phyloP scores from a whole-genome alignment of 2,113 vertebrate species.

The Nesogale talazaci region DNA sequence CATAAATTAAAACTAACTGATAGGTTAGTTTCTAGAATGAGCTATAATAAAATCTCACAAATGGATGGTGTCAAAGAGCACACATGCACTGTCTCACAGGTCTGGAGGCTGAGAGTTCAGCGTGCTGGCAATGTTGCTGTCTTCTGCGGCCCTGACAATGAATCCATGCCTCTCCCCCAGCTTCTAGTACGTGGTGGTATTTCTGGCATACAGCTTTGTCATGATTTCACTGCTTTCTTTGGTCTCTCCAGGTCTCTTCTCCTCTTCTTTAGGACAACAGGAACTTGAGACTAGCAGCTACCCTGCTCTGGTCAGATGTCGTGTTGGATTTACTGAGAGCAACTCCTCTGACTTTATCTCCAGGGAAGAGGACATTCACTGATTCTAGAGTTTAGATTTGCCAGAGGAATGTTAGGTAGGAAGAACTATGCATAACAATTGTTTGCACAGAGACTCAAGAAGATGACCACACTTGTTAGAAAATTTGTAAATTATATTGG shows the following conservation, averaged over 20 bases:
- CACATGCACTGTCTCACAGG: neutral
- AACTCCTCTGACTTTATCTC: neutral
- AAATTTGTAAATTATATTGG: neutral
- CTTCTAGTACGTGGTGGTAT: neutral
- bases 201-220: neutral
- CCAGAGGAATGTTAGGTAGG: neutral
- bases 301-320: neutral
- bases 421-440: neutral
- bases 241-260: neutral
- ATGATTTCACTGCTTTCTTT: neutral
- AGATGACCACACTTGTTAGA: neutral
- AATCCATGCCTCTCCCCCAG: neutral
- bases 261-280: neutral
- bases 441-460: neutral
- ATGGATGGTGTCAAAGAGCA: neutral
- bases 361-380: neutral
- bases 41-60: neutral
- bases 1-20: neutral
- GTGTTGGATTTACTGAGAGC: too few species aligned
- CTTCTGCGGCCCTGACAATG: too few species aligned
- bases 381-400: neutral
- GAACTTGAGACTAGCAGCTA: neutral
- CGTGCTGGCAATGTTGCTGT: neutral
- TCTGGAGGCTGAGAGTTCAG: neutral
- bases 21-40: neutral